These are phyloP conservation scores for Mesoclemmys tuberculata DNA, from an alignment of 2,113 vertebrate species.

Conservation along the genomic window DNA sequence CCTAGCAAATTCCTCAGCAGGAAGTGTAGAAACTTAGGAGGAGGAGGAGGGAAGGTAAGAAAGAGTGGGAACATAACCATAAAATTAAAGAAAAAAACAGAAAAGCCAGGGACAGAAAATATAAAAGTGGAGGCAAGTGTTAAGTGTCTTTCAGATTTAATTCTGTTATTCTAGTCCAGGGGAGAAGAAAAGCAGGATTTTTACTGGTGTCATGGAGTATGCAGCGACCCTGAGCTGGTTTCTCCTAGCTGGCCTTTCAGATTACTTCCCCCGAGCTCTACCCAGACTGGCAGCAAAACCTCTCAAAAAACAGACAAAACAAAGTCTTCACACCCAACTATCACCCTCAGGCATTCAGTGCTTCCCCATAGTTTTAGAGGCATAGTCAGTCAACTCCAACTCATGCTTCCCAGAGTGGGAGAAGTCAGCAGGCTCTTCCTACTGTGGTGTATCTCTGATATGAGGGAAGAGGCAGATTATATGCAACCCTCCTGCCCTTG, in stretches of 20 bases:
- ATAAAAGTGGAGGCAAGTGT: neutral
- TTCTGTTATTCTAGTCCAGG: neutral
- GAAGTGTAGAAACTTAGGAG: neutral
- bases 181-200: neutral
- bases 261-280: neutral
- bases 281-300: neutral
- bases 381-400: neutral
- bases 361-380: neutral
- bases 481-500: neutral
- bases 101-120: neutral
- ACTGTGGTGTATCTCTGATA: neutral
- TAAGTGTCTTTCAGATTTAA: neutral
- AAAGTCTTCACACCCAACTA: neutral
- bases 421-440: neutral
- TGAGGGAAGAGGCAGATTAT: constrained; percentile 3
- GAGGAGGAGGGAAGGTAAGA: neutral
- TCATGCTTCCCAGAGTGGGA: neutral
- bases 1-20: neutral
- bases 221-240: neutral
- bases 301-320: neutral
- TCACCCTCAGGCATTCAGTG: neutral
- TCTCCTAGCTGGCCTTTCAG: constrained; percentile 10
- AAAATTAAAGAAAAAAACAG: neutral
- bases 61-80: neutral
- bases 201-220: neutral